Evolutionary conservation across 2,797 vertebrate genomes (phyloP).

Genomic region (Antrozous pallidus): DNA sequence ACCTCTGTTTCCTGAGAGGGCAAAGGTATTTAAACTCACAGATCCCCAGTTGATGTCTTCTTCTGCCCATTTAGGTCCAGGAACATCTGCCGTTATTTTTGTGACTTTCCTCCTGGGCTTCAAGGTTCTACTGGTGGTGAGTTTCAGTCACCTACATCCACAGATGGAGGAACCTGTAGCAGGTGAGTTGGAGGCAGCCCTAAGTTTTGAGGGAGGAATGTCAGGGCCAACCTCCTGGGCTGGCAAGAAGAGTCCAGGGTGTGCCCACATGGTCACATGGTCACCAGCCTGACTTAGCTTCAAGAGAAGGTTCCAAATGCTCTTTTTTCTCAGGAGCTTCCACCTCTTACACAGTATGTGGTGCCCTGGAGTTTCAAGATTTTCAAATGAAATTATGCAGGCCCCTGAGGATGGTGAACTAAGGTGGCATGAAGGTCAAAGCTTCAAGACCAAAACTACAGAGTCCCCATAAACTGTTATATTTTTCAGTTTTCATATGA

Average conservation of each 20-base stretch:
- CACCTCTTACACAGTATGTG: neutral
- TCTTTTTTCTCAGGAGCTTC: neutral
- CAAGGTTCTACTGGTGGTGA: slow-evolving; percentile 40
- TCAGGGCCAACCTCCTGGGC: neutral
- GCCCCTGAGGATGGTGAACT: neutral
- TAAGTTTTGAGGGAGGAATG: neutral
- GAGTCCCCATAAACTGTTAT: neutral
- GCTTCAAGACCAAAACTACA: neutral
- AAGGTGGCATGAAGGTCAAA: neutral
- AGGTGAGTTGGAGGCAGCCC: neutral
- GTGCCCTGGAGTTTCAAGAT: neutral
- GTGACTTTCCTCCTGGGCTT: slow-evolving; percentile 28
- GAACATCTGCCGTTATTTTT: neutral
- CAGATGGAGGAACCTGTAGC: neutral
- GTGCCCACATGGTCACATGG: neutral
- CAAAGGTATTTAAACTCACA: neutral
- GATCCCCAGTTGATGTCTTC: neutral
- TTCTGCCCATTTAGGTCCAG: neutral
- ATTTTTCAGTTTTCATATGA: neutral
- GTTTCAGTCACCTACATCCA: neutral
- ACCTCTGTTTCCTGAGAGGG: neutral
- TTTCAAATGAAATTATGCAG: neutral
- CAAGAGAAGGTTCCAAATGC: neutral
- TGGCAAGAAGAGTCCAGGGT: neutral
- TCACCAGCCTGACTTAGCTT: neutral